Evolutionary conservation across 2,888 invertebrate genomes (phyloP).

Genomic region (Timandra comae): DNA sequence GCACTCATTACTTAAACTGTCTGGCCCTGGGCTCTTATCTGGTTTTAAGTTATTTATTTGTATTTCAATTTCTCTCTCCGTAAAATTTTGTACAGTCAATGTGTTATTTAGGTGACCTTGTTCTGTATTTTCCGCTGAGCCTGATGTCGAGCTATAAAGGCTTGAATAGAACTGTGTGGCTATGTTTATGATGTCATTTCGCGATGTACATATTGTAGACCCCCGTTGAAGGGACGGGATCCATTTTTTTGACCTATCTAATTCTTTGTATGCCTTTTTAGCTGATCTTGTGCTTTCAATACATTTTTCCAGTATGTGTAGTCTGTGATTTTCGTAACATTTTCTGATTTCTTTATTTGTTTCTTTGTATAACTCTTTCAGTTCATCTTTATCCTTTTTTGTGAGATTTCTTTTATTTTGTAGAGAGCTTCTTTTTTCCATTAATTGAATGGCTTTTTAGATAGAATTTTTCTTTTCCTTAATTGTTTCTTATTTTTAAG

Average conservation of each 20-base stretch:
- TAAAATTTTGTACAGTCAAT: neutral
- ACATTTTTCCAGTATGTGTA: conserved; percentile 5
- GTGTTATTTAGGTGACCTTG: neutral
- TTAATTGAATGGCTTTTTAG: conserved; percentile 7
- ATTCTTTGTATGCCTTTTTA: conserved; percentile 12
- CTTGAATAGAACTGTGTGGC: conserved; percentile 6
- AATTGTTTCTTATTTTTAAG: neutral
- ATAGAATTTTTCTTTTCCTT: neutral
- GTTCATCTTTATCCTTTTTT: no score
- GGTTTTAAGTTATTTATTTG: conserved; percentile 2
- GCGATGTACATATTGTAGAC: conserved; percentile 3
- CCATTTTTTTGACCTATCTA: conserved; percentile 10
- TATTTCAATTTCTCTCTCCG: conserved; percentile 1
- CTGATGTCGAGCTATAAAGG: conserved; percentile 3
- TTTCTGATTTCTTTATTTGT: no score
- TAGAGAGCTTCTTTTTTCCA: conserved; percentile 7
- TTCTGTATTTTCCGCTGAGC: neutral
- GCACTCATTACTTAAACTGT: conserved; percentile 5
- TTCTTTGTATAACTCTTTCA: no score
- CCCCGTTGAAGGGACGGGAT: conserved; percentile 6
- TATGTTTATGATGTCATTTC: conserved; percentile 3
- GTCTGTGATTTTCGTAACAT: no score
- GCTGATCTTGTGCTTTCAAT: conserved; percentile 6
- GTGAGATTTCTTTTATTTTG: no score
- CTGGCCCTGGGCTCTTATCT: no score